Evolutionary conservation across 2,113 vertebrate genomes (phyloP).

Genomic region (Upupa epops): DNA sequence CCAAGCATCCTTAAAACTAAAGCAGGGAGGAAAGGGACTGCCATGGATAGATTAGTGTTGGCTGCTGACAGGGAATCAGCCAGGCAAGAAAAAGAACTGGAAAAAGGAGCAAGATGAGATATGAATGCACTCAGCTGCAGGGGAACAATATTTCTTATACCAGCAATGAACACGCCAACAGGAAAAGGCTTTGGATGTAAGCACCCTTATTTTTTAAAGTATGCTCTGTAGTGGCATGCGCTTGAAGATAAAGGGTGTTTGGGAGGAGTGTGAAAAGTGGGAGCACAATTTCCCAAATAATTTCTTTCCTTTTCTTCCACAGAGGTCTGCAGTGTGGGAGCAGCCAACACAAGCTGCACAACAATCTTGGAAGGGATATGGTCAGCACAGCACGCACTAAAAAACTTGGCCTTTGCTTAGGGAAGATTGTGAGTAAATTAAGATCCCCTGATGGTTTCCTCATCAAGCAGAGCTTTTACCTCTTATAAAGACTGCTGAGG

Average conservation of each 20-base stretch:
- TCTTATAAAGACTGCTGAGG: background rate
- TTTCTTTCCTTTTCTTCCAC: background rate
- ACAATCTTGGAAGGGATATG: background rate
- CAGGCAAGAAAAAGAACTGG: conserved; percentile 11
- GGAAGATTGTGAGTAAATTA: background rate
- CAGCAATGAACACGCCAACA: background rate
- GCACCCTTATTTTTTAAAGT: background rate
- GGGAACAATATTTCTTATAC: conserved; percentile 10
- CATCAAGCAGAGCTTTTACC: background rate
- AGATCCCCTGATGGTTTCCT: background rate
- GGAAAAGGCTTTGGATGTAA: background rate
- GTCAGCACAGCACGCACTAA: background rate
- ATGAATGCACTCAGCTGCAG: background rate
- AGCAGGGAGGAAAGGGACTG: background rate
- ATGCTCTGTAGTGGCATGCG: background rate
- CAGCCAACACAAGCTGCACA: background rate
- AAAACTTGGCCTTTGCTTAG: background rate
- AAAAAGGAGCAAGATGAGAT: conserved; percentile 9
- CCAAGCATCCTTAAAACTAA: background rate
- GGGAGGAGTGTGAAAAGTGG: background rate
- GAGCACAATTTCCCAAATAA: background rate
- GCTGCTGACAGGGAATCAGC: background rate
- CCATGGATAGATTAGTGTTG: conserved; percentile 9
- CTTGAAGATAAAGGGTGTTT: background rate
- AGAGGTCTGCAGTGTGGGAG: background rate